Base-by-base conservation (phyloP, 2,797 vertebrate genomes). In the Mionectes olivaceus region DNA sequence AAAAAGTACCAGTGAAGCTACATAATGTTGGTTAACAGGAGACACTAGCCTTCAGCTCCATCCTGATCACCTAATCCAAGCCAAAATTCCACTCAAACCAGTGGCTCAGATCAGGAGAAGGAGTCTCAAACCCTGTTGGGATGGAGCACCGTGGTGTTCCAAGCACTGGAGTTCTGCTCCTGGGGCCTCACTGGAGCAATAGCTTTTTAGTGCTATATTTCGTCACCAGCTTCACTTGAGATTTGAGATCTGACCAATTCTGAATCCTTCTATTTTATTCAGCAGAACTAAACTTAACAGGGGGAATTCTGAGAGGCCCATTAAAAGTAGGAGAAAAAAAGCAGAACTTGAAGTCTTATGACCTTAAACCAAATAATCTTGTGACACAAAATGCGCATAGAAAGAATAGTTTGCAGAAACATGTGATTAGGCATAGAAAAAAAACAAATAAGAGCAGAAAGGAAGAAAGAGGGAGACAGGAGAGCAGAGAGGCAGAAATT, bases 281-380 rank as follows among this genome's bases (percentile, higher is more conserved):
- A 73, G 14, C 12, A 59, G 46, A 81, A 25, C 59, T 78, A 61
- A 88, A 18, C 14, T 60, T 71, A 44, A 47, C 10, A 23, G 25
- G 12, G 30, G 3, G 10, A 65, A 82, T 89, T 87, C 39, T 74
- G 87, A 84, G 24, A 77, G 43, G 8, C 60, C 85, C 16, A 73
- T 91, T 94, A 82, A 79, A 83, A 87, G 52, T 2, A 64, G 39
- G 11, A 4, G 13, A 46, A 64, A 64, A 67, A 91, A 90, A 53
- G 10, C 37, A 76, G 74, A 74, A 92, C 23, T 82, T 70, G 47
- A 79, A 80, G 64, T 87, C 88, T 83, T 18, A 73, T 95, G 95
- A 95, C 55, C 22, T 89, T 56, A 79, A 91, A 79, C 27, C 56
- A 84, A 83, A 80, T 68, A 83, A 93, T 83, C 93, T 92, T 93